phyloP scores from a whole-genome alignment of 2,113 vertebrate species.

The Dermatemys mawii region DNA sequence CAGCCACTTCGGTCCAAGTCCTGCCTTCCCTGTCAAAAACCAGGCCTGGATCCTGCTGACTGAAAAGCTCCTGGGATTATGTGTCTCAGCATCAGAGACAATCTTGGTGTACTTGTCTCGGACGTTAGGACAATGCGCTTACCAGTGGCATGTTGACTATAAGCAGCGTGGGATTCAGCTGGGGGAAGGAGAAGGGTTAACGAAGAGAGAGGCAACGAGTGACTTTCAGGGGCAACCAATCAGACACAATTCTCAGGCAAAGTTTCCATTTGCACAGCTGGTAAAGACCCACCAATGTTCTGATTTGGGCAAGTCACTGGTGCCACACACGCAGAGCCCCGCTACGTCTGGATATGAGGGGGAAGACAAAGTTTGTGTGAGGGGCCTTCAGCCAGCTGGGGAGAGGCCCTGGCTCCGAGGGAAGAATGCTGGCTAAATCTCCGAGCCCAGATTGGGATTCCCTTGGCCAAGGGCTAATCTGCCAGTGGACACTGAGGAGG shows the following conservation, averaged over 20 bases:
- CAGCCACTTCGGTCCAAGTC: background rate
- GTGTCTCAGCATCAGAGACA: background rate
- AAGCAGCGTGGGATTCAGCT: background rate
- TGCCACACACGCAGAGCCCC: background rate
- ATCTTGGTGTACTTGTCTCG: background rate
- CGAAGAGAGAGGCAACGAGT: background rate
- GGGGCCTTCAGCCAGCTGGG: background rate
- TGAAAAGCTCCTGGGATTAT: background rate
- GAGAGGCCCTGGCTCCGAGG: background rate
- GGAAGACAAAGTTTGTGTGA: background rate
- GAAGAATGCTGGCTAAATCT: background rate
- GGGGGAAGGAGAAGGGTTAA: background rate
- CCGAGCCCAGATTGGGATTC: background rate
- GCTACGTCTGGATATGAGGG: background rate
- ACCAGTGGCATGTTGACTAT: background rate
- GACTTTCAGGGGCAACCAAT: background rate
- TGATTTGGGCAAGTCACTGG: background rate
- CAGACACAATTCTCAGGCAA: background rate
- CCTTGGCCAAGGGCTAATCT: background rate
- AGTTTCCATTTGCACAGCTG: background rate
- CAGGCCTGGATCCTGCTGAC: background rate
- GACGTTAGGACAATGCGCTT: background rate
- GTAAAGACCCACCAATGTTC: background rate
- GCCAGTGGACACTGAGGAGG: background rate
- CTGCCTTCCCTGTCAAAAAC: background rate